These are phyloP conservation scores for Gortyna flavago DNA, from an alignment of 2,888 invertebrate genomes.

Conservation along the genomic window DNA sequence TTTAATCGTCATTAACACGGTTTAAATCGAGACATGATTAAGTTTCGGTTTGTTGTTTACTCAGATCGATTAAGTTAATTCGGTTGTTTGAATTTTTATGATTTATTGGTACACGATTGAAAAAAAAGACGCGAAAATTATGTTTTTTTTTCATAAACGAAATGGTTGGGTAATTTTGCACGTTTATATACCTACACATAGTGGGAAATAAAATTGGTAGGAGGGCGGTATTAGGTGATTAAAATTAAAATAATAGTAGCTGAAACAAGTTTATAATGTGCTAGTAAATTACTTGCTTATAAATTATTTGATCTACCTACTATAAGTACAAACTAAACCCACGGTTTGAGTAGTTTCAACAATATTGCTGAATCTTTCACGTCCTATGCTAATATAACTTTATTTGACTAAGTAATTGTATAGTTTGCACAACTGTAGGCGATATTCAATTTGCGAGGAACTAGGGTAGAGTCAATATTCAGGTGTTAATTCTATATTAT, in stretches of 20 bases:
- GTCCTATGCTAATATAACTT: conserved; percentile 13
- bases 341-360: conserved; percentile 6
- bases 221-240: background rate
- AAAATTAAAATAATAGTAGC: background rate
- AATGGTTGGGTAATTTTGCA: background rate
- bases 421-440: conserved; percentile 14
- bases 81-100: background rate
- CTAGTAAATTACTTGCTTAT: background rate
- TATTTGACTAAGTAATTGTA: conserved; percentile 19
- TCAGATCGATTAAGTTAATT: conserved; percentile 6
- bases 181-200: background rate
- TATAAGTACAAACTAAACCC: background rate
- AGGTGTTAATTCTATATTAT: conserved; percentile 20
- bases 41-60: conserved; percentile 11
- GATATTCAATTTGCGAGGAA: conserved; percentile 19
- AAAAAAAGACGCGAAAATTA: background rate
- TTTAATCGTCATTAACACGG: conserved; percentile 42
- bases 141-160: background rate
- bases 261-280: background rate
- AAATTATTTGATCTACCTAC: background rate
- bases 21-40: conserved; percentile 14
- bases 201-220: background rate
- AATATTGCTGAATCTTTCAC: conserved; percentile 11
- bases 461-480: background rate
- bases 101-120: background rate